Evolutionary conservation across 2,888 invertebrate species (phyloP).

Genomic region (Argyresthia goedartella): DNA sequence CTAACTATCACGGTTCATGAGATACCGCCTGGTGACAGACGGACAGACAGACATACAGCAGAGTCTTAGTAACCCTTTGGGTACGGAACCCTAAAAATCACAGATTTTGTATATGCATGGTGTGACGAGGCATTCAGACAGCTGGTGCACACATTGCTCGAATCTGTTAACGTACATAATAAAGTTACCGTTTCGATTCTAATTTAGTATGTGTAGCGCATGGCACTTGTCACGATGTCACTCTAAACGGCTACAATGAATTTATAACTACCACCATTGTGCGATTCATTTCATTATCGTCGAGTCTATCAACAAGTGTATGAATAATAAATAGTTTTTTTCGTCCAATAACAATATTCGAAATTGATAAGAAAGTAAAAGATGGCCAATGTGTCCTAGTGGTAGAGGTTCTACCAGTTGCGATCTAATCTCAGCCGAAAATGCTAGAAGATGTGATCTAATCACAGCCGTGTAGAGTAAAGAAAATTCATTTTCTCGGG

Average conservation of each 20-base stretch:
- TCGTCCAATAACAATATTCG: no score
- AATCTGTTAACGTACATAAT: slow-evolving; percentile 37
- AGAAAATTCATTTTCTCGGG: no score
- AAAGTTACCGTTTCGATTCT: slow-evolving; percentile 51
- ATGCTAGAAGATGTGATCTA: no score
- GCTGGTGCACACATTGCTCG: slow-evolving; percentile 46
- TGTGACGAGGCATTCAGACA: slow-evolving; percentile 19
- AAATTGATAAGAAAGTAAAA: background rate
- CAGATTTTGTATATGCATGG: background rate
- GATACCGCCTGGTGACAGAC: no score
- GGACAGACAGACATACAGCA: no score
- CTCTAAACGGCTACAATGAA: slow-evolving; percentile 30
- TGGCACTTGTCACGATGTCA: slow-evolving; percentile 44
- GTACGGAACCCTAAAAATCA: no score
- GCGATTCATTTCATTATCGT: background rate
- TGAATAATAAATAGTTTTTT: no score
- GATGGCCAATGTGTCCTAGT: background rate
- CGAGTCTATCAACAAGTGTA: no score
- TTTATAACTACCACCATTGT: slow-evolving; percentile 35
- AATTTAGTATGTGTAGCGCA: slow-evolving; percentile 49
- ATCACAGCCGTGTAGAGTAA: no score
- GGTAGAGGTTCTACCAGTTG: no score
- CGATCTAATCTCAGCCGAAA: background rate
- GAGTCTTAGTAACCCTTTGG: no score
- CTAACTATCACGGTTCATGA: no score